Evolutionary conservation across 1,140 invertebrate species (phyloP).

Genomic region (Bombus balteatus): DNA sequence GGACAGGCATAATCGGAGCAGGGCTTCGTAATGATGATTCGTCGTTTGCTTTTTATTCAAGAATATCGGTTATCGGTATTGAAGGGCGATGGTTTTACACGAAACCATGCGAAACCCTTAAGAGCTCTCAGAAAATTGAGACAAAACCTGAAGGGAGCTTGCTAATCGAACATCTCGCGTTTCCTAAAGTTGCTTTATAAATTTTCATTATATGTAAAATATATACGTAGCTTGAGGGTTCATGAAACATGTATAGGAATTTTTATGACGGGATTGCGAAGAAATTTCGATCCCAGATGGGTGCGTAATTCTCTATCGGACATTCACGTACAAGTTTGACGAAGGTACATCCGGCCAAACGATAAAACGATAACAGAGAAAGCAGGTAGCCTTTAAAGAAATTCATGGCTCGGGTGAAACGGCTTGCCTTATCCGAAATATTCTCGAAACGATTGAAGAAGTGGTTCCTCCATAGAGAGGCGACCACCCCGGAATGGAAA

Average conservation of each 20-base stretch:
- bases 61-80: too few relatives aligned
- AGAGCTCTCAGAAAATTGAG: too few relatives aligned
- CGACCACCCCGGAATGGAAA: slow-evolving; percentile 3
- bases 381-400: slow-evolving; percentile 7
- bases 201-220: neutral
- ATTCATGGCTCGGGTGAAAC: neutral
- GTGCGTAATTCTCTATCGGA: neutral
- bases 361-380: neutral
- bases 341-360: neutral
- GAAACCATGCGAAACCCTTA: too few relatives aligned
- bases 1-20: neutral
- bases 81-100: too few relatives aligned
- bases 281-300: neutral
- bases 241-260: neutral
- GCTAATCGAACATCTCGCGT: neutral
- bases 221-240: neutral
- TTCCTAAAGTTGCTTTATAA: neutral
- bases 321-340: neutral
- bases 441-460: slow-evolving; percentile 8
- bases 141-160: too few relatives aligned
- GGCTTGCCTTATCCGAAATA: slow-evolving; percentile 21
- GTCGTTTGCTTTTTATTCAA: neutral
- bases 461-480: neutral
- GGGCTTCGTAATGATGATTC: neutral
- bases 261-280: neutral